These are phyloP conservation scores for Trididemnum clinides DNA, from an alignment of 23 tunicate genomes.

Conservation along the genomic window DNA sequence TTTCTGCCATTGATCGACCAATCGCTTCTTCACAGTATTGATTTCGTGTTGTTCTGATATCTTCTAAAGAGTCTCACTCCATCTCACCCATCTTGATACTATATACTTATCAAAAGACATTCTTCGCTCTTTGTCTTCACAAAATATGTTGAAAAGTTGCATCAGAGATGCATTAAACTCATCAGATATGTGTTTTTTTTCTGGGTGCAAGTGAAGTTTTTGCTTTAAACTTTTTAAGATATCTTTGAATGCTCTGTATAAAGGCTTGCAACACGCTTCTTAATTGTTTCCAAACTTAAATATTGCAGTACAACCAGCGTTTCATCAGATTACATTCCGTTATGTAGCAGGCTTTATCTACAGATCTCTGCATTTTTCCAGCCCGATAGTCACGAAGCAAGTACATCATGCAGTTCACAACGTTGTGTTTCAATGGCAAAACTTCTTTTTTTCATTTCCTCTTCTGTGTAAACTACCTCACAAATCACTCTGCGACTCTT, in stretches of 20 bases:
- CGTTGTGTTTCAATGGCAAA: no score
- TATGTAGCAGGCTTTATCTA: no score
- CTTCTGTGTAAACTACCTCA: no score
- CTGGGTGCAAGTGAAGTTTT: neutral
- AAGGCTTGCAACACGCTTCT: no score
- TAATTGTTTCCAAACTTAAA: no score
- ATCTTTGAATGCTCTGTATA: neutral
- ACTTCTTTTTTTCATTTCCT: no score
- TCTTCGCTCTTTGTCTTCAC: neutral
- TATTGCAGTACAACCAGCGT: no score
- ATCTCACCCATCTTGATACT: neutral
- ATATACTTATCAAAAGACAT: neutral
- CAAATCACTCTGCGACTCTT: no score
- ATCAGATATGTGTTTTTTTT: neutral
- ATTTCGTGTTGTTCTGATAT: neutral
- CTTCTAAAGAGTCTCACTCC: constrained; percentile 3
- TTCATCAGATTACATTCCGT: no score
- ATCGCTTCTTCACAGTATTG: neutral
- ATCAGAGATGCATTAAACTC: neutral
- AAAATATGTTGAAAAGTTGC: neutral
- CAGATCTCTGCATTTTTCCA: no score
- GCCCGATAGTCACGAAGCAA: no score
- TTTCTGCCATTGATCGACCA: neutral
- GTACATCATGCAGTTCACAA: no score
- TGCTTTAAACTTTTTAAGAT: neutral